A percentile compares a stretch with the other conserved stretches of the same genome.
These are phyloP conservation scores for Cariama cristata DNA, from an alignment of 2,113 vertebrate species.

Conservation along the genomic window DNA sequence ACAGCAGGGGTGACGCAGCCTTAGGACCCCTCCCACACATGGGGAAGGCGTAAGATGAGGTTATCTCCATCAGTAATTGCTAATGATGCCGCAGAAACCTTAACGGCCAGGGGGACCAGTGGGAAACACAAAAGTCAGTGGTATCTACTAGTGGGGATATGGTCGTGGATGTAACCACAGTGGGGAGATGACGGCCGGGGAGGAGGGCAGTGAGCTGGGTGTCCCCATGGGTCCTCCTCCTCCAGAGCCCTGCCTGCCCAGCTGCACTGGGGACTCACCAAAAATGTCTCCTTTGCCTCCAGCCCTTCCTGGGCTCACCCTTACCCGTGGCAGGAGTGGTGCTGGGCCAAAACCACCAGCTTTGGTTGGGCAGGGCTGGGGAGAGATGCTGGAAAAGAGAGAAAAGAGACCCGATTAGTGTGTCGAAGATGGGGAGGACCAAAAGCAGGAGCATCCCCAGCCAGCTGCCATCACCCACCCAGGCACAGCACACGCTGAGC, in stretches of 20 bases:
- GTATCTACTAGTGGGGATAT: not conserved
- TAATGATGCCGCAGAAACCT: not conserved
- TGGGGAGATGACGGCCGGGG: accelerated
- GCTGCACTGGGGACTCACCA: not conserved
- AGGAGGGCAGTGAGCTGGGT: not conserved
- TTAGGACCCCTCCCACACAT: not conserved
- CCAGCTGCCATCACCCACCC: not conserved
- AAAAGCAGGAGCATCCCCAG: not conserved
- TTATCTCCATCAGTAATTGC: not conserved
- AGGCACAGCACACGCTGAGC: not conserved
- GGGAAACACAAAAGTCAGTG: not conserved
- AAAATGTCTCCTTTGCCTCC: not conserved
- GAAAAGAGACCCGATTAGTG: accelerated
- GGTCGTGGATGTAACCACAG: not conserved
- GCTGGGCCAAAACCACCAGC: accelerated
- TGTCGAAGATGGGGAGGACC: not conserved
- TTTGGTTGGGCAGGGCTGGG: not conserved
- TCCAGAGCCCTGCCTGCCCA: not conserved
- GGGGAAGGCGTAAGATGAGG: not conserved
- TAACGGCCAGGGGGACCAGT: accelerated
- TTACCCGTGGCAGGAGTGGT: not conserved
- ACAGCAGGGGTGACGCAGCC: not conserved
- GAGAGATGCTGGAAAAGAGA: not conserved
- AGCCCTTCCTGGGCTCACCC: not conserved
- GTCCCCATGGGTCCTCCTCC: not conserved